phyloP scores from a whole-genome alignment of 2,888 invertebrate genomes.

The Belgica antarctica region DNA sequence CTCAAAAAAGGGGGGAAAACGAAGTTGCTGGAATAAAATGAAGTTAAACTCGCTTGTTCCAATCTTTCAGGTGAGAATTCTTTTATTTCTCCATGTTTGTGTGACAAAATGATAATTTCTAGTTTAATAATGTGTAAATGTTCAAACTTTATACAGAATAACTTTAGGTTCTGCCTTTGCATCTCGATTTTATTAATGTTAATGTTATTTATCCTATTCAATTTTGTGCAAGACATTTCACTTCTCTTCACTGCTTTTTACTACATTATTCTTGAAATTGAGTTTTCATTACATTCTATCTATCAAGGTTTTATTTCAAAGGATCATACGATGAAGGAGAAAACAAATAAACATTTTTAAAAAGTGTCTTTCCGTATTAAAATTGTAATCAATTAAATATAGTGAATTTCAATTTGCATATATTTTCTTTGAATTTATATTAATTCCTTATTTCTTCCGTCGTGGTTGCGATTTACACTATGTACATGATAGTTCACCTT shows the following conservation, averaged over 20 bases:
- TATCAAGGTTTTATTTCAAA: slow-evolving; percentile 30
- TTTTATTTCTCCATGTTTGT: slow-evolving; percentile 30
- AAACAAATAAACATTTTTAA: neutral
- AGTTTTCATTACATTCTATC: slow-evolving; percentile 39
- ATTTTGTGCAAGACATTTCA: slow-evolving; percentile 13
- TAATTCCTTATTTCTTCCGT: neutral
- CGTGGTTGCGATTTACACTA: slow-evolving; percentile 24
- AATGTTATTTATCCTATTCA: slow-evolving; percentile 35
- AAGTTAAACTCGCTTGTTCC: neutral
- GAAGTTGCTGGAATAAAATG: neutral
- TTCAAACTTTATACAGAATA: slow-evolving; percentile 15
- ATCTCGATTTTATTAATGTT: neutral
- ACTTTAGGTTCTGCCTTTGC: neutral
- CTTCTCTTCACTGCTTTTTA: neutral
- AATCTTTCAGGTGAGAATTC: neutral
- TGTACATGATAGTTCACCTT: neutral
- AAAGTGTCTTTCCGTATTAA: neutral
- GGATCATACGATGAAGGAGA: neutral
- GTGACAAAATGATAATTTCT: slow-evolving; percentile 43
- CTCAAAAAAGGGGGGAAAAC: neutral
- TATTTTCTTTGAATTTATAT: neutral
- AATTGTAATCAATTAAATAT: neutral
- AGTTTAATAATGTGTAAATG: slow-evolving; percentile 2
- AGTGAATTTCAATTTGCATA: slow-evolving; percentile 13
- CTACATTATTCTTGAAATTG: slow-evolving; percentile 35